These are phyloP conservation scores for Actias luna DNA, from an alignment of 2,888 invertebrate genomes.

Conservation along the genomic window DNA sequence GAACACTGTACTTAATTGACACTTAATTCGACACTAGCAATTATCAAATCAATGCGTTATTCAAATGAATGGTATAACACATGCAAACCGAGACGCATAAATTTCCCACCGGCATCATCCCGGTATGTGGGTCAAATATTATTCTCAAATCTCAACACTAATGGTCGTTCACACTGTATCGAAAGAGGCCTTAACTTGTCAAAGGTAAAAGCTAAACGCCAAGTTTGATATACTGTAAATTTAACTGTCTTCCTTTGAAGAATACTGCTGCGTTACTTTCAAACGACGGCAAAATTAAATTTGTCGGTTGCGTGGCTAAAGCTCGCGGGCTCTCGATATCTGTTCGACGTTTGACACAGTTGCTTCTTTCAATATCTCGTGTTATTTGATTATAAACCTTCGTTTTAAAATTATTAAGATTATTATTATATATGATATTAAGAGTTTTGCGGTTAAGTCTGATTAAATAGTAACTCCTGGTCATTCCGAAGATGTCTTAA, in stretches of 20 bases:
- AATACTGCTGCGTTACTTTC: constrained; percentile 14
- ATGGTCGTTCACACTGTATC: constrained; percentile 43
- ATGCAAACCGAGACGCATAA: constrained; percentile 28
- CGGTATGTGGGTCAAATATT: constrained; percentile 42
- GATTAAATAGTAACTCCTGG: constrained; percentile 29
- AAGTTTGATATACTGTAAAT: constrained; percentile 15
- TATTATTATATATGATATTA: constrained; percentile 22
- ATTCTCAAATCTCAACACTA: constrained; percentile 33
- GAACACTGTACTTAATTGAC: background rate
- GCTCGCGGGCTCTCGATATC: constrained; percentile 47
- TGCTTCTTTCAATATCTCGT: constrained; percentile 31
- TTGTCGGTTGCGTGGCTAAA: constrained; percentile 41
- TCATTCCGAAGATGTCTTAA: constrained; percentile 30
- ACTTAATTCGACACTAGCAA: background rate
- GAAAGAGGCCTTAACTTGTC: constrained; percentile 47
- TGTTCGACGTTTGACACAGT: constrained; percentile 55
- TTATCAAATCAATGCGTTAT: constrained; percentile 1
- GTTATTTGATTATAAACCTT: constrained; percentile 29
- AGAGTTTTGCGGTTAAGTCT: constrained; percentile 6
- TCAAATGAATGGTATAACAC: constrained; percentile 18
- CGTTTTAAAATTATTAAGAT: background rate
- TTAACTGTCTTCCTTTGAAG: constrained; percentile 15
- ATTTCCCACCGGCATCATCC: constrained; percentile 46
- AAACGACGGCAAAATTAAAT: constrained; percentile 20
- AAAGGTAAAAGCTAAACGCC: constrained; percentile 42